Base-by-base conservation (phyloP, 2,797 vertebrate genomes). In the Falco naumanni region DNA sequence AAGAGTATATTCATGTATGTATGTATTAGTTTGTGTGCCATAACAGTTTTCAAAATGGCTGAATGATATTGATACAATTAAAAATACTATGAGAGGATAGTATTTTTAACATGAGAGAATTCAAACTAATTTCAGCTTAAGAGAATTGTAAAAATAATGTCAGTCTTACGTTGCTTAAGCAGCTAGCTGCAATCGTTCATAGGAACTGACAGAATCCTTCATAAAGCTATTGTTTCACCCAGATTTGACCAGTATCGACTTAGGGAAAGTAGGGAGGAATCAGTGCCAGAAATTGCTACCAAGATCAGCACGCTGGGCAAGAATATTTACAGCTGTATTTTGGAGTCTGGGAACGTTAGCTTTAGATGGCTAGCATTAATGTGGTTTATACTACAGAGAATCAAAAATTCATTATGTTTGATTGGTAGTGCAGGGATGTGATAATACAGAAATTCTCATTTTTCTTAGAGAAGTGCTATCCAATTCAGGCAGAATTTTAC, bases 1-100 rank as follows among this genome's bases (percentile, higher is more conserved):
- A 65, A 61, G 19, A 31, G 34, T 53, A 14, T 59, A 12, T 72
- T 92, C 11, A 3, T 37, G 14, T 75, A 9, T 28, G 26, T 78
- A 17, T 53, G n/a, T 43, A 17, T 78, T 41, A 54, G 19, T 87
- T 92, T 83, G 68, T 63, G 41, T 94, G 53, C 66, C 61, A 8
- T 81, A 91, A 78, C n/a, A 78, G 50, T 57, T 71, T 94, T 94
- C 89, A 96, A 96, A 95, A 96, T 97, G 92, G 94, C 94, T 96
- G 96, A 93, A 92, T 85, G 28, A 25, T 93, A 84, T 68, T 81
- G 91, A 91, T 88, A 82, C 76, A 59, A 61, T 84, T 94, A 78
- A 91, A 95, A 94, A 87, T 78, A 43, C n/a, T 77, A 4, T 9
- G 15, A 57, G 15, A 60, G 24, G 75, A 63, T 39, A 87, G 39